Evolutionary conservation across 1,140 invertebrate genomes (phyloP), one percentile per base, ranked within the genome.

Genomic region (Phenacoccus solenopsis): DNA sequence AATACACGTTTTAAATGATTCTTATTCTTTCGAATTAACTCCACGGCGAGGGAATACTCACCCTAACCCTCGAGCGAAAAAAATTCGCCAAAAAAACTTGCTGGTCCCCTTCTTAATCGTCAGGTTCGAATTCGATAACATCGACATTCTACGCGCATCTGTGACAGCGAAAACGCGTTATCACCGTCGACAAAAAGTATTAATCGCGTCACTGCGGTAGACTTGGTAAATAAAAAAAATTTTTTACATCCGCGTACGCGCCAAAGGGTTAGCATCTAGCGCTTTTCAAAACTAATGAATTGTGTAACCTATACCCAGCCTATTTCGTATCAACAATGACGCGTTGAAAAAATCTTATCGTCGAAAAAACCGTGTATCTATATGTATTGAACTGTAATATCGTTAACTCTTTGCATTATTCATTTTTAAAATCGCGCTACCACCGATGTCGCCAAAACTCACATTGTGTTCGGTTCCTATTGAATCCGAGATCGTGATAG

Each of bases 341-440:
- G 25, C 20, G 59, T 22, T 16, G 25, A 64, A 64, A 64, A 27
- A 59, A 59, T 9, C n/a, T n/a, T n/a, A n/a, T n/a, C n/a, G n/a
- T n/a, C n/a, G 20, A 59, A 59, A 59, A 20, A 59, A 32, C 30
- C 30, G 30, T 7, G 30, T 7, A 64, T 38, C 32, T 38, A n/a
- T 10, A 64, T 10, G 25, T 64, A 64, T 64, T 27, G 25, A 64
- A 64, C 22, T 64, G 59, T 64, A 20, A 64, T 64, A 64, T 64
- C 59, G 59, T 64, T 64, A 64, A 64, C 59, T 64, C 59, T 64
- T 64, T 64, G 59, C 59, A 64, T 64, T 64, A 64, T 64, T 64
- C 59, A 64, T 64, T 64, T 9, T 24, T 24, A 9, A 64, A 64
- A 25, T 25, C 21, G 13, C 59, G 25, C 5, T 64, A 25, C 16